Percentiles rank a stretch among this genome's conserved stretches.
Evolutionary conservation across 1,140 invertebrate species (phyloP).

Genomic region (Drosophila bocqueti): DNA sequence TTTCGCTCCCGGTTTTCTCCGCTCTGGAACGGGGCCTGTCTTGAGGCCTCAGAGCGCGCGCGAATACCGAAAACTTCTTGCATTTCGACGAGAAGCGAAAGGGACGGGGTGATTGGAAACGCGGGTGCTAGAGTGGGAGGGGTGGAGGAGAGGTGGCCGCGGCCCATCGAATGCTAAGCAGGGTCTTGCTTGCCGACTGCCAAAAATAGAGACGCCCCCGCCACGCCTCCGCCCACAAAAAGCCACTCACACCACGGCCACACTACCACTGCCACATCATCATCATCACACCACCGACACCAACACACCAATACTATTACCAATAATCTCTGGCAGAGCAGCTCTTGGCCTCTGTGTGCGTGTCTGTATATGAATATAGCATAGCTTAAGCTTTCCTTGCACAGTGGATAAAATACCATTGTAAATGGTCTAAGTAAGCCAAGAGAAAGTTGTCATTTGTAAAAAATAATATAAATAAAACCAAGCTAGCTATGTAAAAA

Average conservation of each 20-base stretch:
- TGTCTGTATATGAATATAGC: conserved; percentile 46
- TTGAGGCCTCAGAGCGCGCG: conserved; percentile 66
- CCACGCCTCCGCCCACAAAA: conserved; percentile 38
- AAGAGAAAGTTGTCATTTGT: conserved; percentile 1
- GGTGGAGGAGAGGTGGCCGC: conserved; percentile 9
- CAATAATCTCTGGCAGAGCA: conserved; percentile 56
- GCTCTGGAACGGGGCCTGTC: conserved; percentile 75
- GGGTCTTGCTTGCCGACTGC: conserved; percentile 52
- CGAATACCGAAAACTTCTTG: conserved; percentile 80
- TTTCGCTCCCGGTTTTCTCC: conserved; percentile 49
- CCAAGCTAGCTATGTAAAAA: neutral
- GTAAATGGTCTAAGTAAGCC: neutral
- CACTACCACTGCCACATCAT: conserved; percentile 35
- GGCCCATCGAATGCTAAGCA: conserved; percentile 50
- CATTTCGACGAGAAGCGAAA: conserved; percentile 43
- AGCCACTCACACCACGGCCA: conserved; percentile 26
- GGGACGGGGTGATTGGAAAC: conserved; percentile 30
- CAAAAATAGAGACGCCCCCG: conserved; percentile 79
- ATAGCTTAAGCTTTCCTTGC: conserved; percentile 67
- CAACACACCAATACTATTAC: conserved; percentile 27
- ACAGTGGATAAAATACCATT: conserved; percentile 35
- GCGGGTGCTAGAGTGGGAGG: conserved; percentile 24
- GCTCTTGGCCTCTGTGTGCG: conserved; percentile 44
- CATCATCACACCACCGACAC: conserved; percentile 28
- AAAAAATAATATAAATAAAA: neutral